Conservation (phyloP, 1,140 invertebrate species). For the Lasioglossum albipes region DNA sequence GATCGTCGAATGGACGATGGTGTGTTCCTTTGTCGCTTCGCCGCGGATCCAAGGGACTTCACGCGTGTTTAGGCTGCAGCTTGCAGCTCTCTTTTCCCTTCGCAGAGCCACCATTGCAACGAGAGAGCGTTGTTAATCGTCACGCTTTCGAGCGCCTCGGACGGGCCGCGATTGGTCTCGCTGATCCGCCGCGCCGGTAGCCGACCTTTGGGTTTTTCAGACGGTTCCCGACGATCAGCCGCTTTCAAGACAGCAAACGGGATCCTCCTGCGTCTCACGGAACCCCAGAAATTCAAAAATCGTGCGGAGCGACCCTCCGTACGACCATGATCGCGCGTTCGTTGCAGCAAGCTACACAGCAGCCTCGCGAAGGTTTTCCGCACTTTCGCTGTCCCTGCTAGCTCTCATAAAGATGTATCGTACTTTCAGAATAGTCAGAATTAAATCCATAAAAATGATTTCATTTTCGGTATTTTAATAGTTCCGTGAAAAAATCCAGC, state of each 20-base stretch:
- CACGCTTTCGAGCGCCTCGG: neutral
- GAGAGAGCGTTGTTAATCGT: neutral
- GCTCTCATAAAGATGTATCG: no score
- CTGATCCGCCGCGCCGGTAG: neutral
- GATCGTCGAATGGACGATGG: neutral
- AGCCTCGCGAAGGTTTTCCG: no score
- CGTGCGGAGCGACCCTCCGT: neutral
- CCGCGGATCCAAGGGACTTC: constrained; percentile 1
- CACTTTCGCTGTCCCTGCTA: no score
- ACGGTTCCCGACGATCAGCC: neutral
- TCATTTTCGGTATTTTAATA: no score
- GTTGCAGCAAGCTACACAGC: neutral
- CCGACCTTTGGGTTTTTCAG: neutral
- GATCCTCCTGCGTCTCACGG: neutral
- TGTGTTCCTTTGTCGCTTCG: neutral
- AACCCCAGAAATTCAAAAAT: constrained; percentile 2
- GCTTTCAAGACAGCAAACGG: neutral
- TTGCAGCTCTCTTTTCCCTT: neutral
- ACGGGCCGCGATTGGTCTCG: neutral
- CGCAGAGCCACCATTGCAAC: neutral
- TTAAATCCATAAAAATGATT: no score
- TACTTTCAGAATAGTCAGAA: no score
- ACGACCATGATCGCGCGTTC: neutral
- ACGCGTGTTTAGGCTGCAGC: neutral
- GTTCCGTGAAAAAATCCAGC: no score